A percentile compares a stretch with the other conserved stretches of the same genome.
phyloP scores from a whole-genome alignment of 2,797 vertebrate genomes.

The Thunnus albacares region DNA sequence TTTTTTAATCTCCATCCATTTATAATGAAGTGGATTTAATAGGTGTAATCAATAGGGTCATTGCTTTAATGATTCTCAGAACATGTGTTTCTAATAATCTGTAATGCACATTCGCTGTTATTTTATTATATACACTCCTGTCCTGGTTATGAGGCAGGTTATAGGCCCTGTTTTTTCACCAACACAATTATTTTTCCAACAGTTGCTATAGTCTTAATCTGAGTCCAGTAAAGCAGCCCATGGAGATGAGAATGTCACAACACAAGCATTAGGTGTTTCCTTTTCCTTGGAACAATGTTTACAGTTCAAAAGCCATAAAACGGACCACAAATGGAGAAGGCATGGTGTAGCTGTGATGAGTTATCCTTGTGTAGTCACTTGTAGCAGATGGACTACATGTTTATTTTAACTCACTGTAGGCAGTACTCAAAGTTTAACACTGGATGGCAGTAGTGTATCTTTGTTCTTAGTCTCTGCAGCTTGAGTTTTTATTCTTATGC shows the following conservation, averaged over 20 bases:
- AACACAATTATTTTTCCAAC: constrained; percentile 16
- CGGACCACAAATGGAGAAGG: constrained; percentile 79
- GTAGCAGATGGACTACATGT: constrained; percentile 65
- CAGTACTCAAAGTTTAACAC: constrained; percentile 63
- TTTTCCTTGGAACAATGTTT: constrained; percentile 78
- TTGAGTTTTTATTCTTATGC: constrained; percentile 8
- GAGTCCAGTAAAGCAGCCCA: constrained; percentile 38
- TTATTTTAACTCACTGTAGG: constrained; percentile 37
- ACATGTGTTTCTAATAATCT: constrained; percentile 44
- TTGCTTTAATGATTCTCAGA: constrained; percentile 25
- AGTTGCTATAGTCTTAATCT: constrained; percentile 41
- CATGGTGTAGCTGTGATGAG: constrained; percentile 72
- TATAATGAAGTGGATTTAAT: constrained; percentile 2
- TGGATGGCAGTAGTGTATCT: constrained; percentile 82
- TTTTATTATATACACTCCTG: constrained; percentile 36
- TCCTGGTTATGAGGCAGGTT: constrained; percentile 34
- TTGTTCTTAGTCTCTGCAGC: constrained; percentile 24
- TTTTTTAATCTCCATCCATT: constrained; percentile 10
- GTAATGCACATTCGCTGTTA: constrained; percentile 13
- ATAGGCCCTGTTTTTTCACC: constrained; percentile 15
- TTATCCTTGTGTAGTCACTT: constrained; percentile 73
- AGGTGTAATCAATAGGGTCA: constrained; percentile 25
- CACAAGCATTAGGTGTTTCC: constrained; percentile 66
- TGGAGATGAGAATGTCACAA: constrained; percentile 66
- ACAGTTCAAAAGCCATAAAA: constrained; percentile 80